These are phyloP conservation scores for Zaprionus capensis DNA, from an alignment of 1,140 invertebrate species.

Conservation along the genomic window DNA sequence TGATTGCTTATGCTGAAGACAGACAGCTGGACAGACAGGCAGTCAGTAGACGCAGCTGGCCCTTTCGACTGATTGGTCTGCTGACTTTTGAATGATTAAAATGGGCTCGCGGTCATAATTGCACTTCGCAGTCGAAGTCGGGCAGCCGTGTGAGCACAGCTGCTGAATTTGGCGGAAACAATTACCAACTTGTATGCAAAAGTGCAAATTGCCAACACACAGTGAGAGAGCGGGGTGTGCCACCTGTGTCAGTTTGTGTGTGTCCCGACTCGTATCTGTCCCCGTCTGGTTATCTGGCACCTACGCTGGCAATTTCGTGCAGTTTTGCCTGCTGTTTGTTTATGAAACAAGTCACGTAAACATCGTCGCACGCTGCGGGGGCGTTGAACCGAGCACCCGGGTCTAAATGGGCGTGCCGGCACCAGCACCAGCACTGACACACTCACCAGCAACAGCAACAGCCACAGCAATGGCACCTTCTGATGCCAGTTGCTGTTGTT, in stretches of 20 bases:
- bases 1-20: slow-evolving; percentile 10
- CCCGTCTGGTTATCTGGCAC: slow-evolving; percentile 25
- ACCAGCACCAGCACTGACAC: not conserved
- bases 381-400: slow-evolving; percentile 67
- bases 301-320: slow-evolving; percentile 72
- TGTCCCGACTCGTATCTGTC: slow-evolving; percentile 31
- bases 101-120: slow-evolving; percentile 40
- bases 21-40: not conserved
- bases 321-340: slow-evolving; percentile 79
- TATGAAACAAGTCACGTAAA: slow-evolving; percentile 82
- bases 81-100: slow-evolving; percentile 76
- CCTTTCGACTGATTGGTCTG: slow-evolving; percentile 4
- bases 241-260: slow-evolving; percentile 30
- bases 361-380: slow-evolving; percentile 62
- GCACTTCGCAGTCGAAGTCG: not conserved
- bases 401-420: slow-evolving; percentile 71
- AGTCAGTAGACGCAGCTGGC: slow-evolving; percentile 49
- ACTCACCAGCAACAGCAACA: not conserved
- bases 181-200: slow-evolving; percentile 80
- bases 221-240: slow-evolving; percentile 23
- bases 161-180: slow-evolving; percentile 73
- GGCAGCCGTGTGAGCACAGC: slow-evolving; percentile 37
- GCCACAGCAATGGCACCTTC: slow-evolving; percentile 10
- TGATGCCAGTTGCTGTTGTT: slow-evolving; percentile 26
- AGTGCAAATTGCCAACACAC: slow-evolving; percentile 61